Conservation (phyloP, 2,888 invertebrate species). For the Xestia c-nigrum region DNA sequence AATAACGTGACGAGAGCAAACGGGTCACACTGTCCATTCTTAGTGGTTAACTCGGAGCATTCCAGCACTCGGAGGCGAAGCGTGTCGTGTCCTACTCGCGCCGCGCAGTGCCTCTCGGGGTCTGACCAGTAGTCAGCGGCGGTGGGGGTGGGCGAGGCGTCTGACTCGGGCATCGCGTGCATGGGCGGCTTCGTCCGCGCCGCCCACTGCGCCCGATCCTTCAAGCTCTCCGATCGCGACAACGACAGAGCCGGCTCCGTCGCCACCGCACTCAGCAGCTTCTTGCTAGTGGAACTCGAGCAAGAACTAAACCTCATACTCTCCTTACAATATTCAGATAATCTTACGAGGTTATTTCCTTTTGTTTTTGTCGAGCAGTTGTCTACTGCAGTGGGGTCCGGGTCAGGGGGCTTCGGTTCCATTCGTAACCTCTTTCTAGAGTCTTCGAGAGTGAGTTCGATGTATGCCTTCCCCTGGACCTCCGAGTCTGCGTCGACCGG, state of each 20-base stretch:
- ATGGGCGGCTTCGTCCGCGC: constrained; percentile 84
- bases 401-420: constrained; percentile 89
- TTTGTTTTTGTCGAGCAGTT: constrained; percentile 80
- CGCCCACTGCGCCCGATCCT: constrained; percentile 86
- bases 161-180: constrained; percentile 86
- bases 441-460: constrained; percentile 94
- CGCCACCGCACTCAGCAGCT: constrained; percentile 82
- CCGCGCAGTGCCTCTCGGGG: constrained; percentile 87
- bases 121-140: constrained; percentile 89
- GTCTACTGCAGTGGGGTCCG: constrained; percentile 79
- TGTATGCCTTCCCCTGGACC: constrained; percentile 97
- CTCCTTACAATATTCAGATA: constrained; percentile 88
- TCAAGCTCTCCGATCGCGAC: constrained; percentile 88
- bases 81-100: constrained; percentile 86
- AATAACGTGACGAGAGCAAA: constrained; percentile 95
- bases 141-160: constrained; percentile 84
- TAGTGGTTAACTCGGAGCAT: constrained; percentile 96
- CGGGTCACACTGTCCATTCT: constrained; percentile 97
- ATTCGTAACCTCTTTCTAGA: constrained; percentile 88
- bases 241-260: constrained; percentile 85
- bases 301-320: constrained; percentile 88
- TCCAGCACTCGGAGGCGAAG: constrained; percentile 93
- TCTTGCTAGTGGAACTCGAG: constrained; percentile 88
- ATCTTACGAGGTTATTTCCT: constrained; percentile 85
- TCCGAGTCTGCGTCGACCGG: constrained; percentile 97